phyloP scores from a whole-genome alignment of 2,113 vertebrate genomes.

The Pomatostomus ruficeps region DNA sequence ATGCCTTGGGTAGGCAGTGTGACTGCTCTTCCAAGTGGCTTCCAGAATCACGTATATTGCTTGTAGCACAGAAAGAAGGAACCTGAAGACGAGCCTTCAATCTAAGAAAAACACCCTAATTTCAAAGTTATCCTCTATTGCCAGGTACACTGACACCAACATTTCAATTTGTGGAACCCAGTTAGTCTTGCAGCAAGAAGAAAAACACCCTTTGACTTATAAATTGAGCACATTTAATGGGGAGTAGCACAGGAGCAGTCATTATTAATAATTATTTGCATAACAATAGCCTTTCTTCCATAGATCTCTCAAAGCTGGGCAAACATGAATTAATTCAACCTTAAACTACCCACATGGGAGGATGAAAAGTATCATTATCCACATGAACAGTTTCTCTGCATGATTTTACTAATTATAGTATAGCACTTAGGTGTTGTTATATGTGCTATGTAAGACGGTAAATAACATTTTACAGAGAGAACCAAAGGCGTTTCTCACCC shows the following conservation, averaged over 20 bases:
- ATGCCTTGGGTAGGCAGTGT: neutral
- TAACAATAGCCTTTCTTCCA: constrained; percentile 29
- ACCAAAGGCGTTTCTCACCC: neutral
- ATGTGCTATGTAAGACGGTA: constrained; percentile 1
- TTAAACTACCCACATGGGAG: constrained; percentile 51
- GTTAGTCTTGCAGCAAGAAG: neutral
- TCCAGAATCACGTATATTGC: neutral
- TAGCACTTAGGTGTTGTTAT: constrained; percentile 44
- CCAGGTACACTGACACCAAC: neutral
- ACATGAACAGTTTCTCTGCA: constrained; percentile 47
- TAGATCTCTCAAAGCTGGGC: constrained; percentile 25
- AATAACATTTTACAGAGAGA: constrained; percentile 30
- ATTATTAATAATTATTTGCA: constrained; percentile 63
- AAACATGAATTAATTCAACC: constrained; percentile 63
- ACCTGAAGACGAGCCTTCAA: neutral
- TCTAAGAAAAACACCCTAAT: neutral
- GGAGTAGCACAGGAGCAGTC: constrained; percentile 1
- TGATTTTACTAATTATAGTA: constrained; percentile 61
- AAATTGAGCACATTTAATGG: constrained; percentile 27
- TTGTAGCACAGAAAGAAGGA: neutral
- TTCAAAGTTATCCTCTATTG: neutral
- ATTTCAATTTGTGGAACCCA: neutral
- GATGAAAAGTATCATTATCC: constrained; percentile 49
- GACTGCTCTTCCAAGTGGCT: neutral
- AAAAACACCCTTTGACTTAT: constrained; percentile 26